Percentiles rank a stretch among this genome's conserved stretches.
phyloP scores from a whole-genome alignment of 2,888 invertebrate genomes.

The Meghimatium bilineatum region DNA sequence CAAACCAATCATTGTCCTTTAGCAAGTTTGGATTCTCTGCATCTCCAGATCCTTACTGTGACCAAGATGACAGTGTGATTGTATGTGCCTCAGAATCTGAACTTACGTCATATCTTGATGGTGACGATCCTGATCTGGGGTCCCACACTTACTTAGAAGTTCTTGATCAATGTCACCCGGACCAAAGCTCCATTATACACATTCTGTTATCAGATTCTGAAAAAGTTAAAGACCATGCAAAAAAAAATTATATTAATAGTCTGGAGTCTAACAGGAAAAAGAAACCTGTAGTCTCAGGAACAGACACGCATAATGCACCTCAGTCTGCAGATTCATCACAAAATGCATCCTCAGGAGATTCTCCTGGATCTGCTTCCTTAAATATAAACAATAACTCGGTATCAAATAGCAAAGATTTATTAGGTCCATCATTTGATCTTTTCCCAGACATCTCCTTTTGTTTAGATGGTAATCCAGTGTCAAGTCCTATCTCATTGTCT shows the following conservation, averaged over 20 bases:
- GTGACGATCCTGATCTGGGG: not conserved
- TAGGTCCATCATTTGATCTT: not conserved
- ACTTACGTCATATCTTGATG: not conserved
- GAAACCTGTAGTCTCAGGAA: too few relatives aligned
- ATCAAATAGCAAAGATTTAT: not conserved
- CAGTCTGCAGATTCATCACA: not conserved
- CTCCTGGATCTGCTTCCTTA: not conserved
- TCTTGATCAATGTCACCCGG: not conserved
- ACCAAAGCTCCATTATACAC: not conserved
- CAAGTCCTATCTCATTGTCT: not conserved
- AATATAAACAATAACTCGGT: not conserved
- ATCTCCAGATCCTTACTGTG: not conserved
- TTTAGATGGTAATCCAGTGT: constrained; percentile 5
- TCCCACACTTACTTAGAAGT: not conserved
- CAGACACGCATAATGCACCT: not conserved
- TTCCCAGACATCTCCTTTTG: constrained; percentile 35
- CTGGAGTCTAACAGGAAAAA: not conserved
- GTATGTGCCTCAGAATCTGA: not conserved
- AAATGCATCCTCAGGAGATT: not conserved
- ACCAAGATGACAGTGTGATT: not conserved
- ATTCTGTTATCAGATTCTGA: not conserved
- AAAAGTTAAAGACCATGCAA: not conserved
- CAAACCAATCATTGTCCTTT: not conserved
- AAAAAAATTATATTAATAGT: not conserved
- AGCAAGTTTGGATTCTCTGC: not conserved